These are phyloP conservation scores for Acronicta leporina DNA, from an alignment of 2,888 invertebrate species.

Conservation along the genomic window DNA sequence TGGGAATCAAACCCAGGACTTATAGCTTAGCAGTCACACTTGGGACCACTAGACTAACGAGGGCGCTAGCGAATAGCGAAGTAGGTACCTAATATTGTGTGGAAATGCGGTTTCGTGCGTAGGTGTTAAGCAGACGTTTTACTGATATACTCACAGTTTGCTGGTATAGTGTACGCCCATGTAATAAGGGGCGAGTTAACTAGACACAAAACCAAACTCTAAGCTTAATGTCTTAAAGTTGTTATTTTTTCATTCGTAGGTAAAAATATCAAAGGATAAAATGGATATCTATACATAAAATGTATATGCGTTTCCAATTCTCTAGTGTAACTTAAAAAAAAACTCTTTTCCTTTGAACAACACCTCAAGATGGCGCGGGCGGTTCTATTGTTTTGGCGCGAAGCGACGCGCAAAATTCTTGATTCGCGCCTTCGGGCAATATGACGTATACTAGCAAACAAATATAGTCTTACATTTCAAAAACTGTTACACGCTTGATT, in stretches of 20 bases:
- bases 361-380: constrained; percentile 59
- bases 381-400: constrained; percentile 68
- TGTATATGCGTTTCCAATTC: constrained; percentile 31
- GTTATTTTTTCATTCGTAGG: background rate
- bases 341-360: constrained; percentile 47
- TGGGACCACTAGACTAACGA: no score
- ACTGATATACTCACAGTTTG: no score
- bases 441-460: constrained; percentile 53
- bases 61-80: no score
- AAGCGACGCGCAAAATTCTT: constrained; percentile 68
- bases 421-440: constrained; percentile 70
- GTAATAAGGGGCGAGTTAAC: no score
- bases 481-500: constrained; percentile 6
- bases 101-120: no score
- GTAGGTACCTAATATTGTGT: no score
- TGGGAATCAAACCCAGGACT: no score
- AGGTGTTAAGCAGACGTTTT: no score
- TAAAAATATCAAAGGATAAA: constrained; percentile 2
- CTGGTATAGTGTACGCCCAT: no score
- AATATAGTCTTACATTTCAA: constrained; percentile 8
- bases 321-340: constrained; percentile 42
- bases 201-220: no score
- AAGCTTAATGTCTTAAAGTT: no score
- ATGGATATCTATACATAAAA: constrained; percentile 4
- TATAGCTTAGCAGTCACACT: no score